Percentiles rank a stretch among this genome's conserved stretches.
Evolutionary conservation across 2,797 vertebrate species (phyloP).

Genomic region (Myripristis murdjan): DNA sequence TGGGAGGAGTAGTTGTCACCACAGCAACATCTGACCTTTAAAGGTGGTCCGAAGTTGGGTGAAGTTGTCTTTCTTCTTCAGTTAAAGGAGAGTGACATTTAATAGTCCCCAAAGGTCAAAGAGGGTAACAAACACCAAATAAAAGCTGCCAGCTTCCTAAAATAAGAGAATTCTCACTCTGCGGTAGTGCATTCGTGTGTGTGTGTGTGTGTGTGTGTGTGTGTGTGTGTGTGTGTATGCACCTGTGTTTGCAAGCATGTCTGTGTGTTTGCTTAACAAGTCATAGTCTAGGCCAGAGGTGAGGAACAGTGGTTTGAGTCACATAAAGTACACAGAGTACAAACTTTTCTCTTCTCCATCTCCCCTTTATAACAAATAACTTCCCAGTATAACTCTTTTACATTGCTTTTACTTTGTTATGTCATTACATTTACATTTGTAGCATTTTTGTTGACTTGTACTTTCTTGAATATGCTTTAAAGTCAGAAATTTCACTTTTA

Average conservation of each 20-base stretch:
- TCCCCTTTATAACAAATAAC: neutral
- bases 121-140: slow-evolving; percentile 87
- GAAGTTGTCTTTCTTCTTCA: slow-evolving; percentile 86
- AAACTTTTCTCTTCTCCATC: neutral
- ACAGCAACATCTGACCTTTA: slow-evolving; percentile 84
- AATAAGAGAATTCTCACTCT: slow-evolving; percentile 63
- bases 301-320: neutral
- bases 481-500: too few species aligned
- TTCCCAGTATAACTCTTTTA: too few species aligned
- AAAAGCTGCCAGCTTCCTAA: slow-evolving; percentile 78
- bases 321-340: neutral
- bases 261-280: slow-evolving; percentile 1
- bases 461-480: too few species aligned
- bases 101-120: slow-evolving; percentile 86
- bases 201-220: slow-evolving; percentile 11
- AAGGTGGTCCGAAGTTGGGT: slow-evolving; percentile 81
- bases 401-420: too few species aligned
- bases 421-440: too few species aligned
- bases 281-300: neutral
- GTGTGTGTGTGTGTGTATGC: slow-evolving; percentile 7
- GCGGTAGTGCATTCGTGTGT: slow-evolving; percentile 23
- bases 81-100: slow-evolving; percentile 87
- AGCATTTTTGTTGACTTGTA: too few species aligned
- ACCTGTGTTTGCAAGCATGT: too few species aligned
- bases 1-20: slow-evolving; percentile 56